Percentiles rank a stretch among this genome's conserved stretches.
These are phyloP conservation scores for Pangasius djambal DNA, from an alignment of 2,797 vertebrate species.

Conservation along the genomic window DNA sequence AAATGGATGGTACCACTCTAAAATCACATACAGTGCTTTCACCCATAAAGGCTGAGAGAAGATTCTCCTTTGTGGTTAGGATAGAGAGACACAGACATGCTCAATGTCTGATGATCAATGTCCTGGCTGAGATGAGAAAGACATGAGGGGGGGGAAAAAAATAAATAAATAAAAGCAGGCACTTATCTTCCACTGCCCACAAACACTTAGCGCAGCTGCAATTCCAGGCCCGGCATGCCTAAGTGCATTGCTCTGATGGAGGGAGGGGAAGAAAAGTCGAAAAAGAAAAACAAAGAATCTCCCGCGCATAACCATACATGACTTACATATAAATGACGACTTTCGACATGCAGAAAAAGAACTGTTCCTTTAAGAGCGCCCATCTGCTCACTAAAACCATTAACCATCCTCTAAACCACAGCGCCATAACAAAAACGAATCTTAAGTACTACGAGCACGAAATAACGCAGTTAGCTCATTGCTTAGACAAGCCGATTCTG, in stretches of 20 bases:
- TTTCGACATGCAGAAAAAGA: background rate
- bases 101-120: constrained; percentile 7
- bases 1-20: constrained; percentile 39
- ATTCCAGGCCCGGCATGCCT: constrained; percentile 20
- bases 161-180: background rate
- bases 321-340: background rate
- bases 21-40: constrained; percentile 25
- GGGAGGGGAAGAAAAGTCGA: background rate
- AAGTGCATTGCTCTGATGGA: constrained; percentile 23
- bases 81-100: background rate
- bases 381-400: background rate
- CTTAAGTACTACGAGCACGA: background rate
- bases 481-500: background rate
- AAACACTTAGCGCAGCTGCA: constrained; percentile 37
- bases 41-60: constrained; percentile 23
- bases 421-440: background rate
- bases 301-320: background rate
- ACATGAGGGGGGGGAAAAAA: background rate
- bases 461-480: background rate
- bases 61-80: constrained; percentile 20
- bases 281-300: constrained; percentile 1
- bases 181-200: constrained; percentile 43
- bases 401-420: background rate
- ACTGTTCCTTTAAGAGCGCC: background rate
- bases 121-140: constrained; percentile 22